Base-by-base conservation (phyloP, 2,113 vertebrate genomes). In the Opisthocomus hoazin region DNA sequence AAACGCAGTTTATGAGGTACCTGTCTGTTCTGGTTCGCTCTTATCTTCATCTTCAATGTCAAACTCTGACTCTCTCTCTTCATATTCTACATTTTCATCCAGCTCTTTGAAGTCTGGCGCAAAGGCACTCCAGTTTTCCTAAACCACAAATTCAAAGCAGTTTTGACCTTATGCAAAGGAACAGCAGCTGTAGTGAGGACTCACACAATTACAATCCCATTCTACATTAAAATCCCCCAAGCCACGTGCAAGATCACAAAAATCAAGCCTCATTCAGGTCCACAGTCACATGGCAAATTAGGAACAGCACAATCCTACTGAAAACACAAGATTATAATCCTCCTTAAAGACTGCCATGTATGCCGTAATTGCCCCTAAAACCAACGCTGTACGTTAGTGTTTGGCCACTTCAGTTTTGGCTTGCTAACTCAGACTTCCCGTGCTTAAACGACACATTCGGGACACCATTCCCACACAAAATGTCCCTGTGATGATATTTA, bases 41-140 rank as follows among this genome's bases (percentile, higher is more conserved):
- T 99, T 99, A 91, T 99, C 99, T 97, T 99, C 99, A 27, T 99
- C 99, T 96, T 99, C 99, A 12, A 99, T 99, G 95, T 99, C 99
- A 34, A 99, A 99, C 94, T 99, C 99, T 0, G 99, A 99, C 87
- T 99, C 99, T 64, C 99, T 97, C 96, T 99, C 99, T 88, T 99
- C 99, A 9, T 99, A 99, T 69, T 99, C 99, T 45, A 99, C 99
- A 4, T 99, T 99, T 95, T 99, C 99, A 65, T 99, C 99, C 97
- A 99, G 94, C 93, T 99, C 99, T 97, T 99, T 99, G 91, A 99
- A 99, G 97, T 99, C 99, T 2, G 99, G 99, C 3, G 99, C 99
- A 74, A 99, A 99, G 9, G 99, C 99, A 63, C 99, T 99, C 99
- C 99, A 99, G 97, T 99, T 99, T 98, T 99, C 99, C 99, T 99